Evolutionary conservation across 2,888 invertebrate genomes (phyloP), one percentile per base, ranked within the genome.

Genomic region (Cremastinae sp.): DNA sequence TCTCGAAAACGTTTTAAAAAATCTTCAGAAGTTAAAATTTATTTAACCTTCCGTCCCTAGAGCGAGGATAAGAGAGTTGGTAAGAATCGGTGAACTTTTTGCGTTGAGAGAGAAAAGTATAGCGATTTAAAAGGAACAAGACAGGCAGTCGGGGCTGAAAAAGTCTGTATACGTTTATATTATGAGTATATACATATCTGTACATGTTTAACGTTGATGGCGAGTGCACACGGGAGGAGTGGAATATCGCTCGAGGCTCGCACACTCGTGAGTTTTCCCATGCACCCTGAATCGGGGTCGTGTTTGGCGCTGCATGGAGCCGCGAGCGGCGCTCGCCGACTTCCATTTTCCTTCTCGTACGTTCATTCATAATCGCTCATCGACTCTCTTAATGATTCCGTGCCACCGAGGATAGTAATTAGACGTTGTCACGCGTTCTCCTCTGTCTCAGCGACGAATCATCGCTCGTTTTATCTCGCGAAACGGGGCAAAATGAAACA

Each of bases 281-380:
- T 78, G 79, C 74, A 75, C 80, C 71, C 77, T 75, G 76, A 70
- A 78, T 73, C 77, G 78, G 78, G 81, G 80, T 81, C 81, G 79
- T n/a, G 59, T 49, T 43, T 49, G 71, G 75, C 71, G 72, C 62
- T n/a, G n/a, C n/a, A n/a, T n/a, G n/a, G 72, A 28, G 66, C 65
- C 66, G 72, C 49, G 66, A 56, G 56, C 75, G 66, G 47, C 68
- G 64, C 51, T 47, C 18, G 56, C 53, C 65, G 64, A n/a, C 64
- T 45, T 35, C 16, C 59, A 47, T 37, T 45, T 41, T n/a, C 4
- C 37, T 55, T 20, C 28, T 71, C 61, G 75, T 81, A 39, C 35
- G 76, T 79, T 79, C 75, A 82, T 82, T 81, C 78, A 82, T 80
- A 81, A 81, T 81, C 78, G 58, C 66, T 39, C 41, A n/a, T n/a